These are phyloP conservation scores for Pogonocherus hispidulus DNA, from an alignment of 2,888 invertebrate genomes.

Conservation along the genomic window DNA sequence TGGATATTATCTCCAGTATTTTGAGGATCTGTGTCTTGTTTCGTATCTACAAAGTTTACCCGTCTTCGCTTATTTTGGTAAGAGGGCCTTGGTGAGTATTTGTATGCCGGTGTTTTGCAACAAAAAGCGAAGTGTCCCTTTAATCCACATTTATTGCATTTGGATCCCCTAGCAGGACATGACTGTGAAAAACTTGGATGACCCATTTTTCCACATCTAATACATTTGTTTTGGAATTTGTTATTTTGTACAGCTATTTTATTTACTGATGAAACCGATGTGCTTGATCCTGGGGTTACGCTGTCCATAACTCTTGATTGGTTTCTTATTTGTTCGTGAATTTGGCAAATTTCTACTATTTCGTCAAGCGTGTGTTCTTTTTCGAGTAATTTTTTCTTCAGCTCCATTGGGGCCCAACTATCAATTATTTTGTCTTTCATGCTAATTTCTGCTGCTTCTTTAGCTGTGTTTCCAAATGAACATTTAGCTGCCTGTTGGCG, in stretches of 20 bases:
- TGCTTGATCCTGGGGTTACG: background rate
- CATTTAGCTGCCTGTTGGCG: slow-evolving; percentile 58
- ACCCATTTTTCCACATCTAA: slow-evolving; percentile 16
- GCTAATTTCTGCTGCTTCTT: slow-evolving; percentile 48
- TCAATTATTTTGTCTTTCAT: slow-evolving; percentile 31
- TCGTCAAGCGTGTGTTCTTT: background rate
- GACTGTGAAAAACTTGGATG: slow-evolving; percentile 4
- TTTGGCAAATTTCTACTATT: too few relatives aligned
- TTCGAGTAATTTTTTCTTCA: slow-evolving; percentile 50
- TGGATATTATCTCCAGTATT: slow-evolving; percentile 1
- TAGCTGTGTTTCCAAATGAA: slow-evolving; percentile 51
- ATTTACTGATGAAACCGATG: background rate
- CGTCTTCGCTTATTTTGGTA: background rate
- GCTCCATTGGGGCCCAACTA: too few relatives aligned
- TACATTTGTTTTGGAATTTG: background rate
- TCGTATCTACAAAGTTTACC: background rate
- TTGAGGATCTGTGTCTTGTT: background rate
- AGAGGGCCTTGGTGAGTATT: background rate
- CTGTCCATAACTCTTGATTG: background rate
- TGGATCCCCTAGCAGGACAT: slow-evolving; percentile 10
- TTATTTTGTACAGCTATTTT: background rate
- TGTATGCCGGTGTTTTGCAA: background rate
- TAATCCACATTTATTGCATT: slow-evolving; percentile 16
- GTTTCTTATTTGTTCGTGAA: too few relatives aligned
- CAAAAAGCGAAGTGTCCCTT: slow-evolving; percentile 9